Conservation (phyloP, 2,797 vertebrate genomes). For the Synanceia verrucosa region DNA sequence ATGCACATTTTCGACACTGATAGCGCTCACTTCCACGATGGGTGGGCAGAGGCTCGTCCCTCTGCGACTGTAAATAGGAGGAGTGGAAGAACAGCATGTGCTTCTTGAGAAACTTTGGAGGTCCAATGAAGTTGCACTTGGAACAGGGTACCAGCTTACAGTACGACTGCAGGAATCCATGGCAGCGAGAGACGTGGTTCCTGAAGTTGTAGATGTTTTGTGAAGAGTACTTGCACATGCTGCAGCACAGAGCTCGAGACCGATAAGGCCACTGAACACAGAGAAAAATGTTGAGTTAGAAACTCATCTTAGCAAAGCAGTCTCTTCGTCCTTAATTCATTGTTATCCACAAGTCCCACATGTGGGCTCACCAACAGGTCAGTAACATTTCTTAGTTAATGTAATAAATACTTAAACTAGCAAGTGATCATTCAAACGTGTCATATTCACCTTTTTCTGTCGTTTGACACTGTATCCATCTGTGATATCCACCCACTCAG, state of each 20-base stretch:
- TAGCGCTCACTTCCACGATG: conserved; percentile 81
- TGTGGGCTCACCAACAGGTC: neutral
- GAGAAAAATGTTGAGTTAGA: neutral
- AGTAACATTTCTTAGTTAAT: neutral
- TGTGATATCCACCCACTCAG: conserved; percentile 92
- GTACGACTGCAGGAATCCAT: conserved; percentile 87
- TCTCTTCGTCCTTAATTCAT: neutral
- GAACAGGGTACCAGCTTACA: conserved; percentile 90
- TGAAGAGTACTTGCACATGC: conserved; percentile 92
- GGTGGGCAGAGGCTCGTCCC: conserved; percentile 29
- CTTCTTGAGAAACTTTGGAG: conserved; percentile 87
- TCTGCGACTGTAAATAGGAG: conserved; percentile 33
- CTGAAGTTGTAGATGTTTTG: conserved; percentile 89
- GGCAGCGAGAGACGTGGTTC: conserved; percentile 89
- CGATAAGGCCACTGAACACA: conserved; percentile 89
- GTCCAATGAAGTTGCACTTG: conserved; percentile 89
- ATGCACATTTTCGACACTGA: conserved; percentile 89
- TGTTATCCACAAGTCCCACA: neutral
- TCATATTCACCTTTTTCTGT: conserved; percentile 79
- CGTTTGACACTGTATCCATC: conserved; percentile 84
- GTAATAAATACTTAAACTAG: neutral
- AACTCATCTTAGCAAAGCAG: no score
- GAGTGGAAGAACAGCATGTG: conserved; percentile 92
- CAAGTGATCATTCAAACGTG: neutral
- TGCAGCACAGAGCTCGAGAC: conserved; percentile 91